Evolutionary conservation across 2,797 vertebrate species (phyloP).

Genomic region (Anolis apletophallus): DNA sequence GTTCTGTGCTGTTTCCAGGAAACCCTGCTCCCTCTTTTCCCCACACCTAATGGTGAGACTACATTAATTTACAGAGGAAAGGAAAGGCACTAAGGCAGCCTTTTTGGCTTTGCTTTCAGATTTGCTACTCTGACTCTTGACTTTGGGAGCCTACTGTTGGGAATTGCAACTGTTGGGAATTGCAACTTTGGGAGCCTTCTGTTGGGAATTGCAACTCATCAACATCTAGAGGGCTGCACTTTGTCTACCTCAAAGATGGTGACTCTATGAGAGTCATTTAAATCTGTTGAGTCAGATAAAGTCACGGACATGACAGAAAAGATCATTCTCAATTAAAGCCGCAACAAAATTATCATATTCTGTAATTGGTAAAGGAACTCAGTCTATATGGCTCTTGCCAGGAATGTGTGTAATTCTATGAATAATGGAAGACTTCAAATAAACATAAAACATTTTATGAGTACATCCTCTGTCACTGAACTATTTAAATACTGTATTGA

Average conservation of each 20-base stretch:
- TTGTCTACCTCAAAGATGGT: not conserved
- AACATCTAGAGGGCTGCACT: no score
- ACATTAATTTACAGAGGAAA: no score
- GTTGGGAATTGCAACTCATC: no score
- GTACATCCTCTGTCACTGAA: constrained; percentile 11
- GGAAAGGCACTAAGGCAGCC: no score
- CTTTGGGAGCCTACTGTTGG: no score
- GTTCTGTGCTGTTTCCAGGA: no score
- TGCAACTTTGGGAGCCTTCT: no score
- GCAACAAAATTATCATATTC: not conserved
- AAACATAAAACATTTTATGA: constrained; percentile 25
- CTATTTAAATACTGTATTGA: constrained; percentile 6
- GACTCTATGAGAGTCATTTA: not conserved
- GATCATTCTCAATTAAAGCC: not conserved
- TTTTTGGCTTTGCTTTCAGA: no score
- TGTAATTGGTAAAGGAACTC: not conserved
- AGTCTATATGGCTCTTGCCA: not conserved
- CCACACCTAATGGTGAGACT: no score
- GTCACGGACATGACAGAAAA: rapidly evolving
- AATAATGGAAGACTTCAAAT: constrained; percentile 21
- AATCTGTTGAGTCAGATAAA: not conserved
- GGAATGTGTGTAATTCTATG: not conserved
- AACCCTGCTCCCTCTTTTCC: no score
- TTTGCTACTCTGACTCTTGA: no score
- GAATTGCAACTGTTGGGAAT: no score